Percentiles rank a stretch among this genome's conserved stretches.
These are phyloP conservation scores for Mellilla xanthometata DNA, from an alignment of 2,888 invertebrate species.

Conservation along the genomic window DNA sequence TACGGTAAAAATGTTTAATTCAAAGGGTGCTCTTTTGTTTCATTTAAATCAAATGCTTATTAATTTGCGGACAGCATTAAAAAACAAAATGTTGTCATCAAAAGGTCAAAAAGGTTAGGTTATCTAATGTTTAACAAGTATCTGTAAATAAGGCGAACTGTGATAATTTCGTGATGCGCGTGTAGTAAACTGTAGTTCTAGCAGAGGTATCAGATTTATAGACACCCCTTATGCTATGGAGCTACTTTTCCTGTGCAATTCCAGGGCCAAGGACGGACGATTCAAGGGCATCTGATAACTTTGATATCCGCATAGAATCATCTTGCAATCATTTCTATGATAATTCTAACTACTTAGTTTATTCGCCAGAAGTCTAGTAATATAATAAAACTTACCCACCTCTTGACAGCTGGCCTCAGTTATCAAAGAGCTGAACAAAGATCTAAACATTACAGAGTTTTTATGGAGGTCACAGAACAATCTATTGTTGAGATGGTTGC, in stretches of 20 bases:
- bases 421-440: slow-evolving; percentile 83
- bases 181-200: neutral
- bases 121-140: slow-evolving; percentile 51
- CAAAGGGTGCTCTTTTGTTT: neutral
- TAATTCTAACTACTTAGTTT: neutral
- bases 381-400: slow-evolving; percentile 85
- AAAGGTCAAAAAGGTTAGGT: slow-evolving; percentile 68
- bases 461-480: slow-evolving; percentile 50
- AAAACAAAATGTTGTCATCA: slow-evolving; percentile 20
- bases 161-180: neutral
- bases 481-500: slow-evolving; percentile 48
- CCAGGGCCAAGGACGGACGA: slow-evolving; percentile 68
- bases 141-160: slow-evolving; percentile 20
- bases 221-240: slow-evolving; percentile 37
- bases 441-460: slow-evolving; percentile 85
- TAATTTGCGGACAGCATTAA: slow-evolving; percentile 1
- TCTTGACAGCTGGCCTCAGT: slow-evolving; percentile 88
- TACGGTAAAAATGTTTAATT: neutral
- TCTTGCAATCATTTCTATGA: neutral
- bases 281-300: slow-evolving; percentile 58
- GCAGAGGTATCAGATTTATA: neutral
- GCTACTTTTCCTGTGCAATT: slow-evolving; percentile 46
- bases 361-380: slow-evolving; percentile 24
- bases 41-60: neutral
- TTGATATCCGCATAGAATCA: slow-evolving; percentile 25